These are phyloP conservation scores for Choristoneura rosaceana DNA, from an alignment of 2,888 invertebrate genomes.

Conservation along the genomic window DNA sequence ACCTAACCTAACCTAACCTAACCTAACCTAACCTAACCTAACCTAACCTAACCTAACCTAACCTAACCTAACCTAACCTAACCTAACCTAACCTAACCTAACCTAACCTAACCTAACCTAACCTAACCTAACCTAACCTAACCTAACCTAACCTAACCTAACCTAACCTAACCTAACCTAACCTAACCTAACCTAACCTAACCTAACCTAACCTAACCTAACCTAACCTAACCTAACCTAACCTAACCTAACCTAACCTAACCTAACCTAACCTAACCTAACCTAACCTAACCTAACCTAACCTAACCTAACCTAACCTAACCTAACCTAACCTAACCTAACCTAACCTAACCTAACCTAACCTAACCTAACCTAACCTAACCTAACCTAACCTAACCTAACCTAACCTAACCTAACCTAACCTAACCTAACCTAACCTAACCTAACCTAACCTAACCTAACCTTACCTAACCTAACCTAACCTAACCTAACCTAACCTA, in stretches of 20 bases:
- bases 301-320: slow-evolving; percentile 39
- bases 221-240: slow-evolving; percentile 47
- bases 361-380: slow-evolving; percentile 41
- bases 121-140: slow-evolving; percentile 41
- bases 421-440: no score
- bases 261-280: slow-evolving; percentile 44
- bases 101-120: slow-evolving; percentile 27
- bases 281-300: slow-evolving; percentile 43
- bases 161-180: slow-evolving; percentile 45
- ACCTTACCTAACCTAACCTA: no score
- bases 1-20: slow-evolving; percentile 34
- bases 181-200: slow-evolving; percentile 48
- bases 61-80: slow-evolving; percentile 31
- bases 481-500: no score
- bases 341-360: slow-evolving; percentile 46
- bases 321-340: slow-evolving; percentile 43
- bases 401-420: no score
- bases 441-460: no score
- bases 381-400: no score
- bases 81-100: slow-evolving; percentile 29
- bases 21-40: slow-evolving; percentile 24
- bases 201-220: slow-evolving; percentile 48
- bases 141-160: slow-evolving; percentile 38
- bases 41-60: slow-evolving; percentile 28
- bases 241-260: slow-evolving; percentile 46